Base-by-base conservation (phyloP, 2,888 invertebrate species). In the Ariolimax columbianus region DNA sequence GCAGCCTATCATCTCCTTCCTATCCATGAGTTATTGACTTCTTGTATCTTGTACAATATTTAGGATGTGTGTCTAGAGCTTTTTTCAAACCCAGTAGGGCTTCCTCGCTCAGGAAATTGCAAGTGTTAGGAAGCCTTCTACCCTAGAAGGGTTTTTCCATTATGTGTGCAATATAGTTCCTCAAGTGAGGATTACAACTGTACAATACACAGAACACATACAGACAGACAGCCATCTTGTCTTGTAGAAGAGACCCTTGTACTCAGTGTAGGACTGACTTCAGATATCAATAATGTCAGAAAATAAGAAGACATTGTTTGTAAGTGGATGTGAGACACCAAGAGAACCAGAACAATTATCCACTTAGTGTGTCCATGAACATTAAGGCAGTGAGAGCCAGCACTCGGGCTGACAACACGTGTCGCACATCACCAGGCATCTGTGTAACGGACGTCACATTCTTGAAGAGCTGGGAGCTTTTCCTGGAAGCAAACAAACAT, bases 371-470 rank as follows among this genome's bases (percentile, higher is more conserved):
- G 7, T 63, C 79, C 36, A 26, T 79, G 63, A 79, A 66, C 68
- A 79, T 38, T 79, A 79, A 79, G 79, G 79, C 79, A 79, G 79
- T 79, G 79, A 79, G 79, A 33, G 30, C 38, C 30, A 26, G 59
- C 40, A 63, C 77, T 78, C 6, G 23, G 59, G 17, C 77, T 78
- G 63, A n/a, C 38, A 38, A 38, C n/a, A 9, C 4, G 23, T 30
- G 38, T 59, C 26, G 78, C 1, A 33, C 33, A 79, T 91, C 90
- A 95, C 97, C 97, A 97, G 70, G 97, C 97, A 92, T 97, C 97
- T 4, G 97, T 97, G 94, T 97, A 97, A 40, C 97, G 95, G 47
- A 97, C 96, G 94, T 97, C 97, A 94, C 96, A 96, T 93, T 97
- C 97, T 92, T 97, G 96, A 83, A 97, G 95, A 6, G 96, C 95